Percentiles rank a stretch among this genome's conserved stretches.
Conservation (phyloP, 2,888 invertebrate genomes). For the Entomobrya multifasciata region DNA sequence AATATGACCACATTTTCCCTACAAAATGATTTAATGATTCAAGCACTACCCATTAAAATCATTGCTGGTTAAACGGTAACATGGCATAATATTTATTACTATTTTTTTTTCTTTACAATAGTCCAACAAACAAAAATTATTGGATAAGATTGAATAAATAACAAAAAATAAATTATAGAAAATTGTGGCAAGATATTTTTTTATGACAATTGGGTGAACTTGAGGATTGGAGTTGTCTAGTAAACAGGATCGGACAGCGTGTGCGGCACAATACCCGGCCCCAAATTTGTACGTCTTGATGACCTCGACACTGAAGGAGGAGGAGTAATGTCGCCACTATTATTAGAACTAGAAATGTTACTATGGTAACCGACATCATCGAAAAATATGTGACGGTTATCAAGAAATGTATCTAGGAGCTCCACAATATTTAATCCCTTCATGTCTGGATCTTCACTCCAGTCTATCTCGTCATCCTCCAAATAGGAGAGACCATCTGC, state of each 20-base stretch:
- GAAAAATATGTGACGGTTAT: conserved; percentile 20
- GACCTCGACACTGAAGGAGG: neutral
- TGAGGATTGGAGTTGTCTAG: too few relatives aligned
- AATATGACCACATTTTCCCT: too few relatives aligned
- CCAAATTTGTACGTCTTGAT: neutral
- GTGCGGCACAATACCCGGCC: conserved; percentile 43
- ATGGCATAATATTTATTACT: too few relatives aligned
- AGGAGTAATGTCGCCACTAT: neutral
- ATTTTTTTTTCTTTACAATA: too few relatives aligned
- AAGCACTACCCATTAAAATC: too few relatives aligned
- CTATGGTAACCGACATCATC: neutral
- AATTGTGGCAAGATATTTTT: too few relatives aligned
- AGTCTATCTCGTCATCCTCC: conserved; percentile 67
- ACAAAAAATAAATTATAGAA: too few relatives aligned
- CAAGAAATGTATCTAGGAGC: conserved; percentile 47
- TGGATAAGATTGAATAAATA: too few relatives aligned
- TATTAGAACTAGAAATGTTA: neutral
- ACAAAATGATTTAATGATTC: too few relatives aligned
- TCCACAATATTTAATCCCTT: conserved; percentile 54
- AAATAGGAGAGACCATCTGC: conserved; percentile 47
- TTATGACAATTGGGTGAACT: too few relatives aligned
- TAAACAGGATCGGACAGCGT: conserved; percentile 53
- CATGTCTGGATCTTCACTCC: conserved; percentile 25
- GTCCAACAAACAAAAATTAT: too few relatives aligned
- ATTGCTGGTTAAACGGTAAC: too few relatives aligned